Evolutionary conservation across 2,888 invertebrate genomes (phyloP).

Genomic region (Carterocephalus palaemon): DNA sequence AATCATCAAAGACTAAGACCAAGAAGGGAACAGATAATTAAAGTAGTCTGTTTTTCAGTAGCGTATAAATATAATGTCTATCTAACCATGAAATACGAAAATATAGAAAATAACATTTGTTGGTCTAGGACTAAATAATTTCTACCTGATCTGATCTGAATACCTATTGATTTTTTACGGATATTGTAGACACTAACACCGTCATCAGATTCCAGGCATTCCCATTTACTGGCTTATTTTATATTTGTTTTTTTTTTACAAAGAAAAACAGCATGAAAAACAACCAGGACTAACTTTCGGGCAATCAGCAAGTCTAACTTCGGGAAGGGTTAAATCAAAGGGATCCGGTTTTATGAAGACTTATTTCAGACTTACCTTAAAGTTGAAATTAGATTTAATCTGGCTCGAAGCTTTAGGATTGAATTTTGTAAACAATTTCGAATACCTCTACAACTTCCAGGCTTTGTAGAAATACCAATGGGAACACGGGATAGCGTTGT

Average conservation of each 20-base stretch:
- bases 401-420: conserved; percentile 77
- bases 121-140: no score
- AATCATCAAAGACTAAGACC: no score
- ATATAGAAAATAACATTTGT: no score
- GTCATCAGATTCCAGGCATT: no score
- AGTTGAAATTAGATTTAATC: conserved; percentile 80
- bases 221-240: conserved; percentile 73
- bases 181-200: neutral
- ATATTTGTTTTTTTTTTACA: conserved; percentile 65
- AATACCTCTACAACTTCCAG: conserved; percentile 76
- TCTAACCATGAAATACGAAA: no score
- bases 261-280: conserved; percentile 67
- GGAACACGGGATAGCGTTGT: conserved; percentile 70
- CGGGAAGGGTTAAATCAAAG: conserved; percentile 76
- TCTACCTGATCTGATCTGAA: no score
- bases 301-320: conserved; percentile 74
- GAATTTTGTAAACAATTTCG: conserved; percentile 79
- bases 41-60: no score
- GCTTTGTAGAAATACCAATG: conserved; percentile 77
- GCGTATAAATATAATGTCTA: no score
- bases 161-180: neutral
- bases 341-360: conserved; percentile 79
- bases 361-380: conserved; percentile 78
- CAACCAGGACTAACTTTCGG: conserved; percentile 70
- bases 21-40: no score